phyloP scores from a whole-genome alignment of 2,888 invertebrate genomes.

The Eupelmus urozonus region DNA sequence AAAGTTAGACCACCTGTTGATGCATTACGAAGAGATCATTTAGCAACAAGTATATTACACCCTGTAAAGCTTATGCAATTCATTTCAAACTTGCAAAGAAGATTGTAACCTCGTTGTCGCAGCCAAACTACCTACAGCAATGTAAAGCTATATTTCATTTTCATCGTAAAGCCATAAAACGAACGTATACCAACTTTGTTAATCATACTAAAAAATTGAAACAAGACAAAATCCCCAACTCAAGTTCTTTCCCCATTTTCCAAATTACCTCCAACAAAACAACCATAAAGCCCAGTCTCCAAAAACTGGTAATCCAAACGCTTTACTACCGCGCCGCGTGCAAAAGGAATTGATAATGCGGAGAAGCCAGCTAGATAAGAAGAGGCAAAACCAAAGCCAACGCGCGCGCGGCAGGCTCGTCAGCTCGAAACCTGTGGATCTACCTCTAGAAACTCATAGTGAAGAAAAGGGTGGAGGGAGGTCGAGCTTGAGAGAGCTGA shows the following conservation, averaged over 20 bases:
- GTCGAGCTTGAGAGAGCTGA: slow-evolving; percentile 27
- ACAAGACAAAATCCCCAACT: background rate
- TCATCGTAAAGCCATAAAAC: too few relatives aligned
- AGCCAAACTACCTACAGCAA: too few relatives aligned
- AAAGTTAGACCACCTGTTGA: slow-evolving; percentile 51
- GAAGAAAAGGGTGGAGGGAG: slow-evolving; percentile 55
- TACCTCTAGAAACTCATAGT: too few relatives aligned
- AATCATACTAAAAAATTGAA: slow-evolving; percentile 4
- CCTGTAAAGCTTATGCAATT: too few relatives aligned
- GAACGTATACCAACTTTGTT: too few relatives aligned
- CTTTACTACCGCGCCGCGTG: slow-evolving; percentile 18
- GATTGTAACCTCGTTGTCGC: too few relatives aligned
- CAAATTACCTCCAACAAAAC: background rate
- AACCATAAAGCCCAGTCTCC: background rate
- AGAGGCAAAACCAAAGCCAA: slow-evolving; percentile 50
- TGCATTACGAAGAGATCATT: slow-evolving; percentile 22
- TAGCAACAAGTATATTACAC: slow-evolving; percentile 19
- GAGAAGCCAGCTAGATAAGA: slow-evolving; percentile 15
- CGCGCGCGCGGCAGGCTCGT: slow-evolving; percentile 55
- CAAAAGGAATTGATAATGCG: slow-evolving; percentile 62
- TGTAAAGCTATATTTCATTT: too few relatives aligned
- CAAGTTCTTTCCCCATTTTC: background rate
- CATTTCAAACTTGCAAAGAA: too few relatives aligned
- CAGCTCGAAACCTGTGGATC: slow-evolving; percentile 63
- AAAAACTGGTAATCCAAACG: slow-evolving; percentile 36